Evolutionary conservation across 2,797 vertebrate genomes (phyloP).

Genomic region (Arctocebus calabarensis): DNA sequence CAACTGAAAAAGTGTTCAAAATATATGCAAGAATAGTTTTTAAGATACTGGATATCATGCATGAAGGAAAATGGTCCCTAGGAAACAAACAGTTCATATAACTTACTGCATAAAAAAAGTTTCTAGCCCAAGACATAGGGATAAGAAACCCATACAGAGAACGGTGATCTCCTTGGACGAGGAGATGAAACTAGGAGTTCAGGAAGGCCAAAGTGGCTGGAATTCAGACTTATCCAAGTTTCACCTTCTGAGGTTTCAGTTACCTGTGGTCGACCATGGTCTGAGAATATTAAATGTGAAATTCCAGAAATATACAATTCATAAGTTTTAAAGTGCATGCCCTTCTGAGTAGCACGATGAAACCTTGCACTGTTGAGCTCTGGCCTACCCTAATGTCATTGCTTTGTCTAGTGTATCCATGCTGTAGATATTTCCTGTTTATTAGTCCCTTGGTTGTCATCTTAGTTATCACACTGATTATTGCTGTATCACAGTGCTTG

Average conservation of each 20-base stretch:
- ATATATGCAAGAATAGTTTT: constrained; percentile 26
- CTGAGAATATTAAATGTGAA: neutral
- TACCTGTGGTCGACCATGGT: neutral
- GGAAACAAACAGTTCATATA: neutral
- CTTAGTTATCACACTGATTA: neutral
- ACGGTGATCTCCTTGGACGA: neutral
- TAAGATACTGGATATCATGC: neutral
- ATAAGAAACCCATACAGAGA: neutral
- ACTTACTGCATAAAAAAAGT: neutral
- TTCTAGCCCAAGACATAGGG: neutral
- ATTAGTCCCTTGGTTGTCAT: neutral
- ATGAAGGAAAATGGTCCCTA: neutral
- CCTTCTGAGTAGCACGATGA: neutral
- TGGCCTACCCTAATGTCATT: neutral
- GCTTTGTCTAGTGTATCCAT: no score
- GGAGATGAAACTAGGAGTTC: neutral
- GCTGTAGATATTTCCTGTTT: no score
- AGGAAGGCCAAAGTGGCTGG: neutral
- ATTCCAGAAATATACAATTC: neutral
- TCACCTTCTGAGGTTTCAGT: neutral
- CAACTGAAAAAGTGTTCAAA: constrained; percentile 47
- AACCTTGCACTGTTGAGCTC: neutral
- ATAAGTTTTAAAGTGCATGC: neutral
- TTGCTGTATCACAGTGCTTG: neutral
- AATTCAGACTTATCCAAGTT: neutral